Base-by-base conservation (phyloP, 2,888 invertebrate genomes). In the Stomorhina lunata region DNA sequence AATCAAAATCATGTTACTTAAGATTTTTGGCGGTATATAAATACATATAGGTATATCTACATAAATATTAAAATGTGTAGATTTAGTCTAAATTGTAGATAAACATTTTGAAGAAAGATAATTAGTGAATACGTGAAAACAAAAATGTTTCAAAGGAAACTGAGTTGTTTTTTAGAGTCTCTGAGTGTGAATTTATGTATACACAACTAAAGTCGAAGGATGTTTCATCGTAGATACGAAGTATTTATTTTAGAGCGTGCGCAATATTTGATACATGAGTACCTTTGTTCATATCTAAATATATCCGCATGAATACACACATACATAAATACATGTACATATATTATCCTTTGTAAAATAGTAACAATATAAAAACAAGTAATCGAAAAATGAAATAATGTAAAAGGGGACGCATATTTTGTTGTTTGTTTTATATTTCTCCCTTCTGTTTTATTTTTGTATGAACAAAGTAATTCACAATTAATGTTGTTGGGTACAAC, bases 341-440 rank as follows among this genome's bases (percentile, higher is more conserved):
- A 17, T 27, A 55, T 73, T 73, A 68, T 66, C 34, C 32, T 65
- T 75, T 69, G 12, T 76, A 20, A 50, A 78, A 78, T 71, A 78
- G 78, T 78, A 65, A 81, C 78, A 72, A 73, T 65, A 78, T 57
- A 69, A 78, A 45, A 78, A 78, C 43, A 66, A 63, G 9, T 22
- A 55, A 20, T 37, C 32, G 17, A 40, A 22, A n/a, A 40, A 50
- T 7, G 43, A 43, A 20, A 45, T 25, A 32, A 61, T 59, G 3
- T 17, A 66, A 72, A 69, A 77, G 29, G 81, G 81, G 81, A 78
- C 81, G 81, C 81, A 57, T 59, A 12, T 82, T 78, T 59, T 66
- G 50, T 59, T 75, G 65, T 65, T 63, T 65, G 77, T 69, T 43
- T 63, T 68, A 20, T 68, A 37, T 40, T 61, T 63, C 76, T 77